Evolutionary conservation across 2,888 invertebrate species (phyloP).

Genomic region (Laothoe populi): DNA sequence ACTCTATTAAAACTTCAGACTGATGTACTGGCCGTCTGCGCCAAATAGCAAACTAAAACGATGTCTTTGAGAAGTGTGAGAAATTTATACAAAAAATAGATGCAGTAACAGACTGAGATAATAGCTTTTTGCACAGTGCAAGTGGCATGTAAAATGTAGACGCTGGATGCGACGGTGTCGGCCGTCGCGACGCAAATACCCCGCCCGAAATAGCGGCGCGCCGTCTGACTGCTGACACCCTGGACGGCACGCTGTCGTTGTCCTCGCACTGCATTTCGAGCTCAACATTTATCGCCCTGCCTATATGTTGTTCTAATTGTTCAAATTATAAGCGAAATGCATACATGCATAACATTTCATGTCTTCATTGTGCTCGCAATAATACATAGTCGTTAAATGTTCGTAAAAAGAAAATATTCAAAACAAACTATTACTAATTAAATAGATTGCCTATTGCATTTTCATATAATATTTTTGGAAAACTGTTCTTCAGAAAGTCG

Average conservation of each 20-base stretch:
- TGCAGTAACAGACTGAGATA: constrained; percentile 43
- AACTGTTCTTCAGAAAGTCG: too few species aligned
- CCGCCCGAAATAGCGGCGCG: constrained; percentile 73
- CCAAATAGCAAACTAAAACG: not conserved
- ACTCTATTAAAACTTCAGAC: not conserved
- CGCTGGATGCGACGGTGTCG: constrained; percentile 49
- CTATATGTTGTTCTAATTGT: constrained; percentile 43
- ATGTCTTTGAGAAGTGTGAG: not conserved
- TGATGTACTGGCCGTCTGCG: not conserved
- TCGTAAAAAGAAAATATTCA: too few species aligned
- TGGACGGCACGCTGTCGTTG: constrained; percentile 52
- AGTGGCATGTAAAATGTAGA: constrained; percentile 61
- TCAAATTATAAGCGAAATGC: constrained; percentile 40
- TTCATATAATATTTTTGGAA: too few species aligned
- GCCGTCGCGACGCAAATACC: constrained; percentile 70
- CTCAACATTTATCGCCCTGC: constrained; percentile 48
- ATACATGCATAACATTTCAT: not conserved
- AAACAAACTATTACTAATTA: too few species aligned
- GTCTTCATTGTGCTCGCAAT: not conserved
- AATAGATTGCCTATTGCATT: too few species aligned
- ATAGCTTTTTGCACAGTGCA: constrained; percentile 55
- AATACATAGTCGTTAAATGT: not conserved
- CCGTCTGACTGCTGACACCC: constrained; percentile 76
- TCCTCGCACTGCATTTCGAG: constrained; percentile 35
- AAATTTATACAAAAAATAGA: constrained; percentile 21